Base-by-base conservation (phyloP, 2,797 vertebrate species). In the Lycodopsis pacificus region DNA sequence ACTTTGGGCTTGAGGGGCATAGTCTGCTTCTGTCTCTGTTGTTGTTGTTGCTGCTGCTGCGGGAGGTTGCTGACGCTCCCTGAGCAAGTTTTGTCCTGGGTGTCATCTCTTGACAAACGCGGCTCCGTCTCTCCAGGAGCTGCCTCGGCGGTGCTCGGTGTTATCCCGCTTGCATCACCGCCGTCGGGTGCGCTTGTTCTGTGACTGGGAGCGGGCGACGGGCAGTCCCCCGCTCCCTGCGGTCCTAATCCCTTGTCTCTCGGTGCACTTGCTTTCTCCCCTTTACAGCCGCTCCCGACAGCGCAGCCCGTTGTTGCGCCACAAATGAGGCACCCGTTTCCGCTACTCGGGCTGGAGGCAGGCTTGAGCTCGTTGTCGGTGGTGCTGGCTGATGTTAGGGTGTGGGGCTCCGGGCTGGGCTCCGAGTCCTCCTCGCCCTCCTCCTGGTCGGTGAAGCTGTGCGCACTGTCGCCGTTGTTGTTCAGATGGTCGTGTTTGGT, bases 391-490 rank as follows among this genome's bases (percentile, higher is more conserved):
- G 89, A 19, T 68, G 91, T 88, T 51, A 74, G 86, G 22, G 83
- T 71, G 49, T 30, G 86, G 22, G 76, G 88, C 63, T 87, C 92
- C 34, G 83, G 83, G 83, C 81, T 92, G 88, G 86, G 85, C 82
- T 88, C 91, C 2, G 91, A 85, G 77, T 92, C 84, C 73, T 87
- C 84, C 38, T 91, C 91, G 51, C 74, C 93, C 83, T 91, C 92
- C 87, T 93, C 93, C 81, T 82, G 94, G 86, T 94, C 93, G 56
- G 88, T 91, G 84, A 93, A 91, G 79, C 93, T 94, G 88, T 91
- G 94, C 91, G 93, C 92, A 62, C 94, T 93, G 92, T 94, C 93
- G 82, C 88, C 91, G 93, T 92, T 91, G 91, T 92, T 93, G 89
- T 89, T 91, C 81, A 71, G 67, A 66, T 72, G 82, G 62, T 90